Percentiles rank a stretch among this genome's conserved stretches.
Conservation (phyloP, 2,113 vertebrate genomes). For the Mungos mungo region DNA sequence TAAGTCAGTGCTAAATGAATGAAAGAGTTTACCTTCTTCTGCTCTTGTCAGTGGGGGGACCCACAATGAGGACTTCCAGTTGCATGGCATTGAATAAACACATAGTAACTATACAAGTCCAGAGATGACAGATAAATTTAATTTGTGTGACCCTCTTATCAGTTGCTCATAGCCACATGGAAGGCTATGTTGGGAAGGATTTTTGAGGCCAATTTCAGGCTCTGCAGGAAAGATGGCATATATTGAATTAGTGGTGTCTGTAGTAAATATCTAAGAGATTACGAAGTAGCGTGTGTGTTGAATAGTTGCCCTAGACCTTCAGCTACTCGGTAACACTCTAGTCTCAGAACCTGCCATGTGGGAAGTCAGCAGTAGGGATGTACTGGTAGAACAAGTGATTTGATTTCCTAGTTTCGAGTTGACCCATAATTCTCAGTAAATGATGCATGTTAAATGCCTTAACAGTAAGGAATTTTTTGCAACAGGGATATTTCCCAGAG, state of each 20-base stretch:
- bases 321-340: not conserved
- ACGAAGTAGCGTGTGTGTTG: not conserved
- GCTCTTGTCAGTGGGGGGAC: not conserved
- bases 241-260: not conserved
- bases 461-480: not conserved
- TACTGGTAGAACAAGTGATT: not conserved
- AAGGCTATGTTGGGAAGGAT: not conserved
- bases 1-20: not conserved
- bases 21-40: not conserved
- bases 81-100: not conserved
- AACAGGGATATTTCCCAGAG: not conserved
- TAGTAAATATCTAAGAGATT: not conserved
- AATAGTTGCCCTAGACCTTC: not conserved
- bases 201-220: not conserved
- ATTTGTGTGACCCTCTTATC: not conserved
- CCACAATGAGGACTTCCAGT: not conserved
- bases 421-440: not conserved
- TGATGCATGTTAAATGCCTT: not conserved
- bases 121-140: not conserved
- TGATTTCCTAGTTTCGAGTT: not conserved
- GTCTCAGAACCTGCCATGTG: not conserved
- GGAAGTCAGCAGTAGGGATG: not conserved
- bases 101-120: not conserved
- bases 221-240: not conserved
- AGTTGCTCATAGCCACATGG: not conserved